phyloP scores from a whole-genome alignment of 2,888 invertebrate species.

The Anthophora plumipes region DNA sequence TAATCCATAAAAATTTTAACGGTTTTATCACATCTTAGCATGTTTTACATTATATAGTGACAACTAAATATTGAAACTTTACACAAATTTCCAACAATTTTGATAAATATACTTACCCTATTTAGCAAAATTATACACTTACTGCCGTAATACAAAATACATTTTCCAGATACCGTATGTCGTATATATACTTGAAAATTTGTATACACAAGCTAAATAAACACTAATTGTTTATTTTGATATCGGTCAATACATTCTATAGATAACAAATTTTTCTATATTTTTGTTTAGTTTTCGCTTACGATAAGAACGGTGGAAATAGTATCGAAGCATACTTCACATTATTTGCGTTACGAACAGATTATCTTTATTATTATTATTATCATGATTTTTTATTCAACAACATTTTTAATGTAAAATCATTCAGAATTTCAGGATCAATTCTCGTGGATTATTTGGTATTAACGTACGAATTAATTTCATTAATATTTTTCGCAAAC shows the following conservation, averaged over 20 bases:
- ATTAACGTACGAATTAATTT: not conserved
- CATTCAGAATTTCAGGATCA: no score
- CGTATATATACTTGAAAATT: constrained; percentile 23
- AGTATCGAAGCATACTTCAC: constrained; percentile 6
- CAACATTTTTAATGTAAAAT: no score
- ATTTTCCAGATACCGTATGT: not conserved
- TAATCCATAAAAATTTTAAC: not conserved
- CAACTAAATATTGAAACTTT: not conserved
- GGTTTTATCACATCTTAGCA: not conserved
- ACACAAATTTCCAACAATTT: not conserved
- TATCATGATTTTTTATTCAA: not conserved
- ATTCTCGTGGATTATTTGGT: not conserved
- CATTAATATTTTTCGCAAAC: not conserved
- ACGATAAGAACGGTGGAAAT: not conserved
- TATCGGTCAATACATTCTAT: constrained; percentile 25
- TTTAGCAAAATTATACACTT: no score
- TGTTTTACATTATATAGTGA: not conserved
- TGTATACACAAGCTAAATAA: constrained; percentile 20
- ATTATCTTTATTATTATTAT: not conserved
- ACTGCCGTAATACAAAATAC: not conserved
- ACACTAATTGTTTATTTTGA: not conserved
- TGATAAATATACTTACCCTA: not conserved
- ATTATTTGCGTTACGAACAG: not conserved
- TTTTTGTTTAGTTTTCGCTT: not conserved
- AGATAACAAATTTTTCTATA: constrained; percentile 45